These are phyloP conservation scores for Triops longicaudatus DNA, from an alignment of 1,140 invertebrate genomes.

Conservation along the genomic window DNA sequence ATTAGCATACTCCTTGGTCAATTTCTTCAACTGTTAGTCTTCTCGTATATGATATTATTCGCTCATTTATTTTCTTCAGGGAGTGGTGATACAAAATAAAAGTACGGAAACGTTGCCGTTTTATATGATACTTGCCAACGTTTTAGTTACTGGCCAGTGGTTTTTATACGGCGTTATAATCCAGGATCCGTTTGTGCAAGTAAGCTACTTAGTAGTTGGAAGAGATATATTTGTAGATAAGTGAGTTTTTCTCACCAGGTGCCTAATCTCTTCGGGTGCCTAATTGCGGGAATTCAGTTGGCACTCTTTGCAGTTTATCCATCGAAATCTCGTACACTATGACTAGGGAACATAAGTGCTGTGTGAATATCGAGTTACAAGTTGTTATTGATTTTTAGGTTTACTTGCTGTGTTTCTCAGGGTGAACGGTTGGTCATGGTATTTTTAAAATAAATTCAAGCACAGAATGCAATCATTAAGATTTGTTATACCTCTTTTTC, in stretches of 20 bases:
- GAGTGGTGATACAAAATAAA: conserved; percentile 61
- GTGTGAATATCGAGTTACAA: conserved; percentile 13
- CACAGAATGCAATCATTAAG: too few relatives aligned
- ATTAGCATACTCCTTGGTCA: neutral
- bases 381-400: too few relatives aligned
- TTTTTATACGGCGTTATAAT: conserved; percentile 61
- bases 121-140: conserved; percentile 63
- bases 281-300: conserved; percentile 27
- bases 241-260: conserved; percentile 1
- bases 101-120: conserved; percentile 68
- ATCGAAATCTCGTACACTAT: neutral
- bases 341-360: neutral
- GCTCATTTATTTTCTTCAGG: conserved; percentile 43
- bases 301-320: conserved; percentile 27
- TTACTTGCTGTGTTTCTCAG: too few relatives aligned
- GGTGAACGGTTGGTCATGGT: too few relatives aligned
- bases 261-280: conserved; percentile 28
- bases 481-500: too few relatives aligned
- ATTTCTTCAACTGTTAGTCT: neutral
- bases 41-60: neutral
- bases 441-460: too few relatives aligned
- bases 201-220: conserved; percentile 38
- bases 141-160: conserved; percentile 65
- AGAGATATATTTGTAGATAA: neutral
- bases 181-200: conserved; percentile 60